These are phyloP conservation scores for Neocrepidodera transversa DNA, from an alignment of 2,888 invertebrate genomes.

Conservation along the genomic window DNA sequence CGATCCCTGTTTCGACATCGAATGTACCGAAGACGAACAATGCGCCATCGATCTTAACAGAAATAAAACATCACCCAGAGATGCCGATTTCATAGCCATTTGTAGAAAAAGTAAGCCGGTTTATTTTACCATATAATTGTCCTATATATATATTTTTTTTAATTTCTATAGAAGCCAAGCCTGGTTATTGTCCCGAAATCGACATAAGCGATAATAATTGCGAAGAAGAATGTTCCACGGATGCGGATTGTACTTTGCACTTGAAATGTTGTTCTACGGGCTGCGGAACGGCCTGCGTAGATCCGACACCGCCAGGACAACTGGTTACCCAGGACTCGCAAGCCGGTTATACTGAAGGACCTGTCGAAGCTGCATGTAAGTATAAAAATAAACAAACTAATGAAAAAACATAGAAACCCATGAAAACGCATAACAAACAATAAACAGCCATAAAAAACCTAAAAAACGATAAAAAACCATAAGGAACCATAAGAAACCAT, in stretches of 20 bases:
- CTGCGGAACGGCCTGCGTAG: constrained; percentile 76
- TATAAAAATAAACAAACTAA: no score
- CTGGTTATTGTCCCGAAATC: constrained; percentile 71
- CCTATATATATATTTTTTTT: no score
- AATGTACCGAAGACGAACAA: constrained; percentile 70
- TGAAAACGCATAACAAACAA: no score
- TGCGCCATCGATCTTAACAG: constrained; percentile 72
- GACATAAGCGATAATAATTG: constrained; percentile 64
- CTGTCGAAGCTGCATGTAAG: constrained; percentile 52
- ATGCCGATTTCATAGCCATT: constrained; percentile 64
- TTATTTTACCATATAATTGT: no score
- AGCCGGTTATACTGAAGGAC: constrained; percentile 57
- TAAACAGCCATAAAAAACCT: no score
- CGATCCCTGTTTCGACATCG: constrained; percentile 73
- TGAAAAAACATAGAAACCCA: no score
- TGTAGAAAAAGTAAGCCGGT: constrained; percentile 73
- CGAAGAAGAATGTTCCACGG: constrained; percentile 75
- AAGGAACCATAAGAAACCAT: no score
- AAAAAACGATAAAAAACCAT: no score
- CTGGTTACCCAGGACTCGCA: constrained; percentile 57
- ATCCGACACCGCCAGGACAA: constrained; percentile 59
- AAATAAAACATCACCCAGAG: constrained; percentile 45
- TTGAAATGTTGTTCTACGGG: constrained; percentile 84
- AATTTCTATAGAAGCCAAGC: constrained; percentile 67
- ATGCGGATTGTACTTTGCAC: constrained; percentile 80